phyloP scores from a whole-genome alignment of 2,113 vertebrate species.

The Catharus fuscescens region DNA sequence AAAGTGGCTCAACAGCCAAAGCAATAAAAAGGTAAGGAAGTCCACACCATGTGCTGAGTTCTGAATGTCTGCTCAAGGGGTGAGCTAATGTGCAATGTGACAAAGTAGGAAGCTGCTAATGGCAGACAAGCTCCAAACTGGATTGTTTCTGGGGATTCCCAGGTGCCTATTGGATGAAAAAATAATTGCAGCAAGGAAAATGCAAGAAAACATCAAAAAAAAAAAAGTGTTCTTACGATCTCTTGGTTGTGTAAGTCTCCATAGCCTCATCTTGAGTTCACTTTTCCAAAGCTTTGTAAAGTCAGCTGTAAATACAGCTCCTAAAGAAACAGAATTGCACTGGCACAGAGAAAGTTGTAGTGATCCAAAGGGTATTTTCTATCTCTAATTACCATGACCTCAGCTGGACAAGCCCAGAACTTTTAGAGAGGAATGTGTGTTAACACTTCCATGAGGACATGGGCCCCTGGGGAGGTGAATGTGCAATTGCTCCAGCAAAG shows the following conservation, averaged over 20 bases:
- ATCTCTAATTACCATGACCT: neutral
- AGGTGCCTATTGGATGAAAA: neutral
- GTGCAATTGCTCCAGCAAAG: neutral
- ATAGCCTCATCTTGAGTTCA: neutral
- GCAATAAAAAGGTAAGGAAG: neutral
- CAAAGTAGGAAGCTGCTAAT: neutral
- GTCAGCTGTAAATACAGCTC: neutral
- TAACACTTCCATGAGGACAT: constrained; percentile 24
- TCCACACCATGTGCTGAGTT: neutral
- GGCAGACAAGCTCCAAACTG: neutral
- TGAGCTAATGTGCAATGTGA: neutral
- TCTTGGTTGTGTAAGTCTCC: neutral
- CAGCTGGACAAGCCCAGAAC: neutral
- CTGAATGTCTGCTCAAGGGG: neutral
- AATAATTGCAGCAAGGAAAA: neutral
- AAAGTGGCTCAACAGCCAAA: neutral
- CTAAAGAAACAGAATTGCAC: neutral
- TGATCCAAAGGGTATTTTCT: neutral
- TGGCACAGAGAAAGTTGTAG: neutral
- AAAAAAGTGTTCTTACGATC: neutral
- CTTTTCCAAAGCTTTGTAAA: neutral
- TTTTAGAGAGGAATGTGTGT: neutral
- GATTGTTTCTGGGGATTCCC: neutral
- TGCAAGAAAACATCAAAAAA: neutral
- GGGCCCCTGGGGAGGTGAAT: neutral